These are phyloP conservation scores for Oreochromis grahami DNA, from an alignment of 2,797 vertebrate species.

Conservation along the genomic window DNA sequence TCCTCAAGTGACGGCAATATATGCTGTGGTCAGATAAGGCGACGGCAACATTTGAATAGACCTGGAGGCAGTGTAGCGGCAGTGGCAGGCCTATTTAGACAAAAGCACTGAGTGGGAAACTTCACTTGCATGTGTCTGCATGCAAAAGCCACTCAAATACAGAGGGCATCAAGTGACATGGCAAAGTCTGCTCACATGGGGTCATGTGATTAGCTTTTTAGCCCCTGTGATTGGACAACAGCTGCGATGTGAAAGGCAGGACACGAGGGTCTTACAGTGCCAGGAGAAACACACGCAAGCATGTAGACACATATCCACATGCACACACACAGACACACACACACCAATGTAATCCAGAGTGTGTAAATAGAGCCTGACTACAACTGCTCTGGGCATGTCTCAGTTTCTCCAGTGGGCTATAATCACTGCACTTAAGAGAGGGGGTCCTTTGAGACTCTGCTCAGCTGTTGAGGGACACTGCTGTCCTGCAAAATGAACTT, in stretches of 20 bases:
- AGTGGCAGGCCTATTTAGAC: not conserved
- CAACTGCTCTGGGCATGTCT: conserved; percentile 57
- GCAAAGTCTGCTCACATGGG: conserved; percentile 33
- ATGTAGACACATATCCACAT: not conserved
- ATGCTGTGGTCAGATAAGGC: not conserved
- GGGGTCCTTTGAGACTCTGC: conserved; percentile 22
- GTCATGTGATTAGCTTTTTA: conserved; percentile 60
- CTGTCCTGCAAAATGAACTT: not conserved
- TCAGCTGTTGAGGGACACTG: conserved; percentile 50
- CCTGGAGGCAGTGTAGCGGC: not conserved
- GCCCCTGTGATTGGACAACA: conserved; percentile 56
- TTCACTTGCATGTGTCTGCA: conserved; percentile 46
- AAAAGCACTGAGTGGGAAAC: conserved; percentile 1
- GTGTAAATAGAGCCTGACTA: conserved; percentile 58
- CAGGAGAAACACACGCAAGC: conserved; percentile 42
- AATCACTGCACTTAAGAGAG: conserved; percentile 41
- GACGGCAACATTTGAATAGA: not conserved
- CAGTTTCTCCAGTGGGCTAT: conserved; percentile 53
- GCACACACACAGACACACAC: conserved; percentile 2
- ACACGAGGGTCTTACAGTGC: conserved; percentile 43
- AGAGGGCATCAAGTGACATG: conserved; percentile 60
- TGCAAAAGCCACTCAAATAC: conserved; percentile 52
- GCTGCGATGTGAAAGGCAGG: conserved; percentile 45
- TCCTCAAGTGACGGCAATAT: not conserved
- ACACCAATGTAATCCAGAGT: conserved; percentile 39